Evolutionary conservation across 2,888 invertebrate genomes (phyloP), one percentile per base, ranked within the genome.

Genomic region (Dilophus febrilis): DNA sequence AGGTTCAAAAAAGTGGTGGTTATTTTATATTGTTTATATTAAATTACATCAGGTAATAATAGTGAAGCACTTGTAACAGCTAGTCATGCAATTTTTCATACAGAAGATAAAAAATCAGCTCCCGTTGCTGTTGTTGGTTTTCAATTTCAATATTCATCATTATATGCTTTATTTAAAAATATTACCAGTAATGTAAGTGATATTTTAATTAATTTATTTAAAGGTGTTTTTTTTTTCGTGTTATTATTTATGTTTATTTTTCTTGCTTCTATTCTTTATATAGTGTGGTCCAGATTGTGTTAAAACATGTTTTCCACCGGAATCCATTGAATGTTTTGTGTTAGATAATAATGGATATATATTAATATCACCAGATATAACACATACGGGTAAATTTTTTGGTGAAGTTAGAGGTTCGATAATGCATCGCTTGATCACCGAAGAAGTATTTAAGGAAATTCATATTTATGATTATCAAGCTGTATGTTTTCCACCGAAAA

Each of bases 331-430:
- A 44, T 91, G 91, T 52, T 91, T 76, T 54, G 68, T 92, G 31
- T 64, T 92, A 30, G 92, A 92, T 58, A 86, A 85, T 58, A 86
- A 90, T 53, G 92, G 87, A 3, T 92, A 82, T 65, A 71, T 91
- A 14, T 63, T 86, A 2, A 74, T 81, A n/a, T 80, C 84, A 13
- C 76, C 86, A 51, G 71, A 77, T 40, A 60, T 67, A 1, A 67
- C 63, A 29, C 73, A 84, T 43, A 83, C 84, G 1, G 92, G 92
- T 3, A 72, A 72, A 52, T 91, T 91, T 59, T 85, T 91, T 53
- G 92, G 91, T 2, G 82, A 81, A 55, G 72, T 90, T 35, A 73
- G 81, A 45, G 77, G 79, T 3, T 73, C 77, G 34, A 72, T 88
- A 18, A 85, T 90, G 82, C 65, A 70, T 41, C 71, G 68, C 49